Percentiles rank a stretch among this genome's conserved stretches.
Conservation (phyloP, 1,140 invertebrate genomes). For the Rhagoletis pomonella region DNA sequence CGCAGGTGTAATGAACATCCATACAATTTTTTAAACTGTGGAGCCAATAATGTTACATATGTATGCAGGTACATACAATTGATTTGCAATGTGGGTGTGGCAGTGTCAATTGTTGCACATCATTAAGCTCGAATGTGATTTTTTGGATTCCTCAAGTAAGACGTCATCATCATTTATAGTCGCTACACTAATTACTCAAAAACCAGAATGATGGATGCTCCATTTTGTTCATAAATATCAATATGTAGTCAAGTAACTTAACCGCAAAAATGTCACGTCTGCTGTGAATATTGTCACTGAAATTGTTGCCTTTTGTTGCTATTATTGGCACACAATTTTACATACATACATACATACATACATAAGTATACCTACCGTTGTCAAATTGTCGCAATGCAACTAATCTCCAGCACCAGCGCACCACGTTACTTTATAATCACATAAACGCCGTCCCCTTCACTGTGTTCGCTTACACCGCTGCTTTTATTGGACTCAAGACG, state of each 20-base stretch:
- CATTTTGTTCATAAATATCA: not conserved
- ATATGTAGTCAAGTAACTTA: not conserved
- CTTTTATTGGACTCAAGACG: not conserved
- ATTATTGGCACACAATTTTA: not conserved
- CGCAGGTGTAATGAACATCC: not conserved
- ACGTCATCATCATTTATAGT: constrained; percentile 17
- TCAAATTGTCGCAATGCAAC: constrained; percentile 48
- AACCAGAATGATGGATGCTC: not conserved
- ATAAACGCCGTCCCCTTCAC: not conserved
- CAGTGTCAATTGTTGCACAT: constrained; percentile 11
- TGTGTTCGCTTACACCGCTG: not conserved
- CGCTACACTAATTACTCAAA: constrained; percentile 38
- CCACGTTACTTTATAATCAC: not conserved
- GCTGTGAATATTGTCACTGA: not conserved
- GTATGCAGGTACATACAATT: not conserved
- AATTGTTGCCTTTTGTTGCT: no score
- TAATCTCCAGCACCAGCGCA: constrained; percentile 13
- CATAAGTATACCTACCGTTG: not conserved
- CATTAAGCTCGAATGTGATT: not conserved
- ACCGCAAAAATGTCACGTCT: constrained; percentile 36
- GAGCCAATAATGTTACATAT: no score
- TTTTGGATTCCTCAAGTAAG: not conserved
- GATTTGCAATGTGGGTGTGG: not conserved
- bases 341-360: not conserved
- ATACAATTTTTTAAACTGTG: not conserved